A percentile compares a stretch with the other conserved stretches of the same genome.
These are phyloP conservation scores for Drosophila trapezifrons DNA, from an alignment of 1,140 invertebrate species.

Conservation along the genomic window DNA sequence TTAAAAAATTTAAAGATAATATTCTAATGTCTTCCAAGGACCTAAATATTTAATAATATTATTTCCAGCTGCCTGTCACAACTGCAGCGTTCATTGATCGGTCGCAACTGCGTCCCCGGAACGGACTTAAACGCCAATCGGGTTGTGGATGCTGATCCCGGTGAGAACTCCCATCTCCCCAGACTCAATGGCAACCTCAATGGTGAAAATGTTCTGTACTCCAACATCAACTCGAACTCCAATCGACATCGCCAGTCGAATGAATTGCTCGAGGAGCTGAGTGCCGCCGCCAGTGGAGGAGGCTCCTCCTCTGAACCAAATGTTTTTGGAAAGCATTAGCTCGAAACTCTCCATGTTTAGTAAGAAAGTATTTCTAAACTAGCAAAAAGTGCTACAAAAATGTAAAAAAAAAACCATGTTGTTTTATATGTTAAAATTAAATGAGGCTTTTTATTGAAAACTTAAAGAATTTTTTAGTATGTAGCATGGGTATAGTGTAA, in stretches of 20 bases:
- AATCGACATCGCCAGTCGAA: slow-evolving; percentile 72
- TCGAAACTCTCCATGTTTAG: not conserved
- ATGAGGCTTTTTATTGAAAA: slow-evolving; percentile 8
- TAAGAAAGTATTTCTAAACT: slow-evolving; percentile 22
- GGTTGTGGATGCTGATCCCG: slow-evolving; percentile 30
- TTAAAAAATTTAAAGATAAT: too few species aligned
- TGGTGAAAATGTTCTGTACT: slow-evolving; percentile 47
- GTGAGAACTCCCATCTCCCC: slow-evolving; percentile 21
- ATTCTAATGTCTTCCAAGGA: too few species aligned
- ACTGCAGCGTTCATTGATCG: slow-evolving; percentile 80
- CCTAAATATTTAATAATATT: not conserved
- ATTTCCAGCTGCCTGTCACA: slow-evolving; percentile 84
- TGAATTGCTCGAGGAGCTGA: slow-evolving; percentile 74
- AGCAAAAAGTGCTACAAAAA: slow-evolving; percentile 78
- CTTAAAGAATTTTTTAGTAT: not conserved
- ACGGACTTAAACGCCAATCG: slow-evolving; percentile 46
- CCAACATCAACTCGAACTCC: slow-evolving; percentile 32
- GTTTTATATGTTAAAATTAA: slow-evolving; percentile 13
- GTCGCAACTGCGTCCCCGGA: slow-evolving; percentile 45
- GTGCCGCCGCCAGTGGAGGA: slow-evolving; percentile 28
- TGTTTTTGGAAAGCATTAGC: slow-evolving; percentile 75
- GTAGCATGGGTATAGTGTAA: too few species aligned
- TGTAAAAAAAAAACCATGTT: slow-evolving; percentile 53
- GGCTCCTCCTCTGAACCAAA: slow-evolving; percentile 49
- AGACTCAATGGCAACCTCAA: slow-evolving; percentile 26